phyloP scores from a whole-genome alignment of 2,797 vertebrate genomes.

The Avahi laniger region DNA sequence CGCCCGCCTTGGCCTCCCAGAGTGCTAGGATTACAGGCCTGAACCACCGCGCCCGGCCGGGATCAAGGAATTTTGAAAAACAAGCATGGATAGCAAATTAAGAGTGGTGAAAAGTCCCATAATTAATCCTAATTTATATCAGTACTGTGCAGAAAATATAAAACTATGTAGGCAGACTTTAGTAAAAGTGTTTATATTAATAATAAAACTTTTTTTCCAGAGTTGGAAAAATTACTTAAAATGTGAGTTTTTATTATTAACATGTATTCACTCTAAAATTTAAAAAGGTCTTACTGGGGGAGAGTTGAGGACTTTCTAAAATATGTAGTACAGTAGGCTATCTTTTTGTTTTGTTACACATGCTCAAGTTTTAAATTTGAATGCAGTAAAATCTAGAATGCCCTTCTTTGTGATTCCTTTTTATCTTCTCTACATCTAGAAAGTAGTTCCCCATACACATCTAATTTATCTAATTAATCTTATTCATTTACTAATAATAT shows the following conservation, averaged over 20 bases:
- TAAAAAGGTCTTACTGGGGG: background rate
- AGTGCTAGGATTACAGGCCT: too few species aligned
- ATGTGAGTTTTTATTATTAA: slow-evolving; percentile 3
- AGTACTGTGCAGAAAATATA: background rate
- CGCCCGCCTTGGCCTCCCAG: too few species aligned
- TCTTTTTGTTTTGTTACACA: background rate
- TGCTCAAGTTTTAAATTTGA: background rate
- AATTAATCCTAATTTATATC: background rate
- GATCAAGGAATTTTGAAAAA: slow-evolving; percentile 44
- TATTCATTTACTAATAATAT: slow-evolving; percentile 9
- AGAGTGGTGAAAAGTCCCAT: background rate
- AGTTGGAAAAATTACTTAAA: background rate
- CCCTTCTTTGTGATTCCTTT: background rate
- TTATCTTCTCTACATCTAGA: background rate
- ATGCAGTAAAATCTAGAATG: background rate
- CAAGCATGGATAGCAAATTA: slow-evolving; percentile 1
- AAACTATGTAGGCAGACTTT: background rate
- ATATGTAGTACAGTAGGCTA: background rate
- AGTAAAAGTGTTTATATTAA: background rate
- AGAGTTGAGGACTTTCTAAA: background rate
- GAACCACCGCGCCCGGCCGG: too few species aligned
- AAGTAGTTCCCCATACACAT: background rate
- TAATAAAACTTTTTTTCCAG: background rate
- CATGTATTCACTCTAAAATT: background rate
- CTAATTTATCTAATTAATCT: background rate